phyloP scores from a whole-genome alignment of 1,140 invertebrate species.

The Anastatus disparis region DNA sequence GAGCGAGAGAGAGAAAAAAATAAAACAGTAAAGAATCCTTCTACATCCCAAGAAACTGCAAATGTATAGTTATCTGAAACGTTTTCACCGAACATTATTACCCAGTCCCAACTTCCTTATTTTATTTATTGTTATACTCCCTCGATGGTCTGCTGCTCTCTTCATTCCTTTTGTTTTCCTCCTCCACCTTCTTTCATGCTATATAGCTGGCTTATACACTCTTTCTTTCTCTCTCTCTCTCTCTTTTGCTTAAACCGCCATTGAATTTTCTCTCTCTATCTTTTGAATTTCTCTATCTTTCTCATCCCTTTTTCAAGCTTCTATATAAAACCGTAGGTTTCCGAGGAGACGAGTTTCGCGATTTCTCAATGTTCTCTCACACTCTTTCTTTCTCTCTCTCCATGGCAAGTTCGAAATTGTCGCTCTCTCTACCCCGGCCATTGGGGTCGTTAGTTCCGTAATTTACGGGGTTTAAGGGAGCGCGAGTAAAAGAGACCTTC shows the following conservation, averaged over 20 bases:
- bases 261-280: slow-evolving; percentile 42
- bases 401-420: slow-evolving; percentile 46
- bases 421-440: slow-evolving; percentile 42
- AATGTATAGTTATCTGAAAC: slow-evolving; percentile 43
- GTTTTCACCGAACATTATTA: slow-evolving; percentile 42
- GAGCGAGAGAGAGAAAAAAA: not conserved
- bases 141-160: slow-evolving; percentile 22
- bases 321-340: slow-evolving; percentile 49
- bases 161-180: slow-evolving; percentile 36
- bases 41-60: slow-evolving; percentile 36
- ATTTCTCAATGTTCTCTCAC: slow-evolving; percentile 40
- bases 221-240: slow-evolving; percentile 50
- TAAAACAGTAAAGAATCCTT: slow-evolving; percentile 6
- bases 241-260: slow-evolving; percentile 31
- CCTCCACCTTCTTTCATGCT: slow-evolving; percentile 58
- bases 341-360: slow-evolving; percentile 46
- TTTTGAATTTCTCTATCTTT: slow-evolving; percentile 39
- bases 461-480: slow-evolving; percentile 58
- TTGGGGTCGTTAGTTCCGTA: slow-evolving; percentile 56
- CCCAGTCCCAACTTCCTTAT: slow-evolving; percentile 42
- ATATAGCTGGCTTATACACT: slow-evolving; percentile 52
- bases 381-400: too few species aligned
- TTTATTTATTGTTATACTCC: slow-evolving; percentile 43
- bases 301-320: slow-evolving; percentile 50
- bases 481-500: slow-evolving; percentile 12